Percentiles rank a stretch among this genome's conserved stretches.
phyloP scores from a whole-genome alignment of 2,888 invertebrate genomes.

The Apamea sordens region DNA sequence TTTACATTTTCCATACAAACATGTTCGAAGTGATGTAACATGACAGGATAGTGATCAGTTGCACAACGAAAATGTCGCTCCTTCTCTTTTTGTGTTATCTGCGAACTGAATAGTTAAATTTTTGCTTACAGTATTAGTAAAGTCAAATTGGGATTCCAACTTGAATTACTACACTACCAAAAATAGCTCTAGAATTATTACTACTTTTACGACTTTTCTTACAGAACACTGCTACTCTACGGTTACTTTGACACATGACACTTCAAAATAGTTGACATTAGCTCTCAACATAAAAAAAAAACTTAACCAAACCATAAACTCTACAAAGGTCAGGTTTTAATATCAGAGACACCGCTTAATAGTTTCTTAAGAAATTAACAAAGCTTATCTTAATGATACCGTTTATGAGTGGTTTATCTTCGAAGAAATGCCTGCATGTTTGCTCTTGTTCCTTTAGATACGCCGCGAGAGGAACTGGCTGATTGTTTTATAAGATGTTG shows the following conservation, averaged over 20 bases:
- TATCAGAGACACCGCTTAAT: conserved; percentile 78
- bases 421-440: conserved; percentile 80
- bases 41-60: conserved; percentile 64
- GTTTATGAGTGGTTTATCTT: conserved; percentile 81
- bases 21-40: conserved; percentile 64
- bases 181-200: conserved; percentile 12
- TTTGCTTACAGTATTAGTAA: conserved; percentile 4
- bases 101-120: conserved; percentile 28
- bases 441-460: conserved; percentile 73
- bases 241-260: conserved; percentile 63
- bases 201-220: conserved; percentile 20
- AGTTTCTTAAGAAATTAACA: conserved; percentile 84
- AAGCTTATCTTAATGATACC: conserved; percentile 80
- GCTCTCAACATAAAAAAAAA: conserved; percentile 45
- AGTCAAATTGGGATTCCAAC: background rate
- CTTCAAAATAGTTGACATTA: conserved; percentile 47
- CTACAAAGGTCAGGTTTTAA: conserved; percentile 73
- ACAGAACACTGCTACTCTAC: conserved; percentile 28
- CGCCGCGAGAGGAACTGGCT: conserved; percentile 66
- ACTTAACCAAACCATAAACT: conserved; percentile 50
- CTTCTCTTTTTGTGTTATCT: conserved; percentile 48
- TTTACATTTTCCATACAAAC: conserved; percentile 67
- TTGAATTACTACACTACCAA: background rate
- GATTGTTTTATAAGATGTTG: conserved; percentile 61
- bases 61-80: conserved; percentile 53